Evolutionary conservation across 2,797 vertebrate genomes (phyloP), one percentile per base, ranked within the genome.

Genomic region (Babyrousa celebensis): DNA sequence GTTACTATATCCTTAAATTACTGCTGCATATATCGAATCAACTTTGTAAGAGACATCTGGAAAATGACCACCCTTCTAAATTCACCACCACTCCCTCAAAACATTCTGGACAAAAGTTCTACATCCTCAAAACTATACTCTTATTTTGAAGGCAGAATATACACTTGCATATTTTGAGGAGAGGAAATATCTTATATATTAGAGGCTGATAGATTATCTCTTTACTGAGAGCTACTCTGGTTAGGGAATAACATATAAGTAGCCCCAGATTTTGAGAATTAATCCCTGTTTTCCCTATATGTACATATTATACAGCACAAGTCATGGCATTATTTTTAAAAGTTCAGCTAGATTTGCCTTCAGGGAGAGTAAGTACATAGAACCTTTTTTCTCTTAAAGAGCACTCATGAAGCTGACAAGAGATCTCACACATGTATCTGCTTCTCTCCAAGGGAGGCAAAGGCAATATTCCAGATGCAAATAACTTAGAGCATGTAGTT

Each of bases 51-150:
- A 56, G 85, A 43, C 6, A 79, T 80, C 52, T 40, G 60, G 58
- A 82, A 75, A 85, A 67, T 32, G n/a, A 82, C 14, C 12, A 54
- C 36, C 14, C 32, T 92, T 86, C 63, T 92, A 79, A 94, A 94
- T 94, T 86, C 3, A 85, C 4, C 6, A 25, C 6, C 6, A 3
- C 17, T 79, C 36, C n/a, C 4, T 94, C 52, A 94, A 91, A 86
- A 94, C 58, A 32, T 91, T 74, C 68, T 85, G 40, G 12, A 63
- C 20, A 52, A 67, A 74, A 82, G 16, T 54, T 92, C 82, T 84
- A 36, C 27, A 52, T 56, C 58, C 77, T 84, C 17, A 86, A 60
- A 74, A 36, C 23, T 74, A 72, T 12, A 63, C 27, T 74, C 40
- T 23, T 71, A 65, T n/a, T n/a, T 68, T 52, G 16, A 87, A 7